Conservation (phyloP, 2,113 vertebrate genomes). For the Scomber japonicus region DNA sequence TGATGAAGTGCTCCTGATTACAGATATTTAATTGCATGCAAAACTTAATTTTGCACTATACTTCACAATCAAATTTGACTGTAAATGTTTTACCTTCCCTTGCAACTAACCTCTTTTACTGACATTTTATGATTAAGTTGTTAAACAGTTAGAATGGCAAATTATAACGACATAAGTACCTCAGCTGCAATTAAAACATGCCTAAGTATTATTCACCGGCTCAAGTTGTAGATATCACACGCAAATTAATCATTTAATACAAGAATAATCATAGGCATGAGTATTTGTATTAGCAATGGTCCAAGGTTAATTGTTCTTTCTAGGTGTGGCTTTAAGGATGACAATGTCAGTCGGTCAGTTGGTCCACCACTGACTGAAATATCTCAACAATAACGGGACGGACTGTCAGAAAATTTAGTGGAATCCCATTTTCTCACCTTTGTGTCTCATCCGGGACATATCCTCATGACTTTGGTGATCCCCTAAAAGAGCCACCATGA, state of each 20-base stretch:
- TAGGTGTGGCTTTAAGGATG: too few species aligned
- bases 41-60: slow-evolving; percentile 3
- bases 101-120: background rate
- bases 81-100: background rate
- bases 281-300: background rate
- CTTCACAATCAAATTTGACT: background rate
- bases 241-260: background rate
- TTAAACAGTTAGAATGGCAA: background rate
- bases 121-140: background rate
- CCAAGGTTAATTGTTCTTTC: background rate
- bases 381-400: too few species aligned
- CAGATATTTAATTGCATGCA: slow-evolving; percentile 23
- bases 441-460: too few species aligned
- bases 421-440: too few species aligned
- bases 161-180: background rate
- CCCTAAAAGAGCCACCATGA: too few species aligned
- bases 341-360: too few species aligned
- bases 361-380: too few species aligned
- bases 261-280: background rate
- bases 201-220: background rate
- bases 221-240: background rate
- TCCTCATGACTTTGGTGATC: too few species aligned
- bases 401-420: too few species aligned
- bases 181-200: slow-evolving; percentile 1
- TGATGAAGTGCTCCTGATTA: slow-evolving; percentile 31